phyloP scores from a whole-genome alignment of 1,140 invertebrate species.

The Brachionus rotundiformis region DNA sequence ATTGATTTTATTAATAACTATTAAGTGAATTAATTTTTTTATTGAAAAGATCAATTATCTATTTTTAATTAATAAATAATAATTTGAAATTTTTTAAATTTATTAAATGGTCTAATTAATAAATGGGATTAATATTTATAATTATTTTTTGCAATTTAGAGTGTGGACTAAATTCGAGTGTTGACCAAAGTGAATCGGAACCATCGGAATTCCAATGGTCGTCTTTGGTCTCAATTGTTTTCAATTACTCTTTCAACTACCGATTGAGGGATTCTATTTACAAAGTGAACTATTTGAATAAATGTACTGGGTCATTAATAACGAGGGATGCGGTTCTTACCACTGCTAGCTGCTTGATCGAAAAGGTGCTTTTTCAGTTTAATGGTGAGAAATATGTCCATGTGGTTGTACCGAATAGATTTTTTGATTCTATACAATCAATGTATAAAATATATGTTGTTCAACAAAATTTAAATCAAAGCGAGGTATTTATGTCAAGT shows the following conservation, averaged over 20 bases:
- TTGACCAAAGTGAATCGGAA: neutral
- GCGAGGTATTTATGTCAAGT: neutral
- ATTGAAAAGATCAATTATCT: too few species aligned
- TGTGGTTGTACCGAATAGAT: conserved; percentile 17
- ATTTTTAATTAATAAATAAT: too few species aligned
- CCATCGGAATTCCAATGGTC: neutral
- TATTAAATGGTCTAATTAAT: too few species aligned
- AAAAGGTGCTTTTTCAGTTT: neutral
- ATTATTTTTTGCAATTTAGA: neutral
- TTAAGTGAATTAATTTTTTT: too few species aligned
- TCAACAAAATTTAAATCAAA: neutral
- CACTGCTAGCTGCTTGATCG: neutral
- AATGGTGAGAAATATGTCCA: neutral
- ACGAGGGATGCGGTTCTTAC: neutral
- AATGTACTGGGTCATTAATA: neutral
- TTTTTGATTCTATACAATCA: neutral
- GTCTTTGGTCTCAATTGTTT: neutral
- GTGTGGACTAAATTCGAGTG: neutral
- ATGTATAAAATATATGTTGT: neutral
- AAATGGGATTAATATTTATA: neutral
- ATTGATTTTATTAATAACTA: too few species aligned
- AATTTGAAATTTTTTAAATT: too few species aligned
- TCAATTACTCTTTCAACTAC: conserved; percentile 6
- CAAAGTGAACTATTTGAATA: neutral
- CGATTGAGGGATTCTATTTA: neutral